phyloP scores from a whole-genome alignment of 2,113 vertebrate genomes.

The Heterotilapia buettikoferi region DNA sequence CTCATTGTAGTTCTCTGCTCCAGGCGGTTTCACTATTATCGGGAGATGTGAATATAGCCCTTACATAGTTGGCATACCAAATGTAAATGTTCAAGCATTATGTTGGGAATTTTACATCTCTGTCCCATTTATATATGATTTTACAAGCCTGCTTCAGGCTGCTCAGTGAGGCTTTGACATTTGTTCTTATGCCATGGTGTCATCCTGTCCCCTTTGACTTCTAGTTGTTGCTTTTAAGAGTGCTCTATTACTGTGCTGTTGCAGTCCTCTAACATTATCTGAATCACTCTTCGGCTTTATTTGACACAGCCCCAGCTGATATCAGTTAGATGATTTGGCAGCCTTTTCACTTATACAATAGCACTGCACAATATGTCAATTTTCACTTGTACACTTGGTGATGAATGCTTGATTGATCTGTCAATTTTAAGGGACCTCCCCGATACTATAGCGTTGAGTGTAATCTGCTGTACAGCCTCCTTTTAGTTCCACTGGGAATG shows the following conservation, averaged over 20 bases:
- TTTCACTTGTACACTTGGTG: background rate
- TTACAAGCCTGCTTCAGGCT: background rate
- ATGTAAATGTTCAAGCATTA: background rate
- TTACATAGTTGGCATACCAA: background rate
- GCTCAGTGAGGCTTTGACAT: background rate
- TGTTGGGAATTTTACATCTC: background rate
- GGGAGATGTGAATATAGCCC: background rate
- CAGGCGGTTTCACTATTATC: background rate
- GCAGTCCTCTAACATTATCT: background rate
- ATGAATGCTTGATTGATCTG: background rate
- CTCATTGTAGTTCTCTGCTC: background rate
- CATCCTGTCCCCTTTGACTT: background rate
- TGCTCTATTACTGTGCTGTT: background rate
- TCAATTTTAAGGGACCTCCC: background rate
- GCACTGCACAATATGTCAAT: background rate
- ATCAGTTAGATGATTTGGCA: background rate
- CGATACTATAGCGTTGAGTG: background rate
- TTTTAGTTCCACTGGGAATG: background rate
- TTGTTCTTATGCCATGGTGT: background rate
- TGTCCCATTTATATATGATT: background rate
- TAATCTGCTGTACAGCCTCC: background rate
- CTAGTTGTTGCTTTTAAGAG: background rate
- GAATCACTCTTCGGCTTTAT: background rate
- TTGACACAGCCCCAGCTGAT: background rate
- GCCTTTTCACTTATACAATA: background rate